Evolutionary conservation across 2,888 invertebrate genomes (phyloP), one percentile per base, ranked within the genome.

Genomic region (Aspidapion aeneum): DNA sequence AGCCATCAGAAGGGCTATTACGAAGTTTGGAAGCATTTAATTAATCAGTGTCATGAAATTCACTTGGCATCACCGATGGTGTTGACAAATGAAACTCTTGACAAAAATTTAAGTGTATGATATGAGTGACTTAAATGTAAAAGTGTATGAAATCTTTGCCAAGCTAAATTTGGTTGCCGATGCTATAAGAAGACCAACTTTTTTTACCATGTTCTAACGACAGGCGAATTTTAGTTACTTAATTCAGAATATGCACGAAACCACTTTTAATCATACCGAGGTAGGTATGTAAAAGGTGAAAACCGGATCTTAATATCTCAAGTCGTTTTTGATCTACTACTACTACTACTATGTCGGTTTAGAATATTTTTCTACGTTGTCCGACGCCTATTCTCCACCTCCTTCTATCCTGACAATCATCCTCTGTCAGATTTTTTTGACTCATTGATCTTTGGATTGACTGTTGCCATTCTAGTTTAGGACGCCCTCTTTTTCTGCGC

Each of bases 1-100:
- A 84, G 83, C 68, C 84, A 84, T 66, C 83, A 84, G 72, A 71
- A 80, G 1, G 78, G 81, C 1, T 82, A 77, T 72, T 78, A 78
- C 58, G 77, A 79, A 9, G 73, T 85, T 18, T 80, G 81, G 71
- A 74, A 76, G 18, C 81, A 80, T 60, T 70, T 85, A 48, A 78
- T 80, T 0, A 70, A 76, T 55, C 74, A 79, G 64, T 84, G 84
- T 9, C 85, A 85, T 66, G 73, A 83, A 61, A 65, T 85, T 0
- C 78, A 81, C 0, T 73, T 83, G 0, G 60, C 83, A n/a, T 82
- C 84, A 1, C 71, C 77, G 1, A 71, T 75, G 0, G 67, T 80
- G 0, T 35, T 12, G 35, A 78, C 79, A 22, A 63, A 69, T 50
- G 82, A 79, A n/a, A n/a, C n/a, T n/a, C 68, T 73, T 82, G 16